Evolutionary conservation across 2,888 invertebrate genomes (phyloP).

Genomic region (Tipula lateralis): DNA sequence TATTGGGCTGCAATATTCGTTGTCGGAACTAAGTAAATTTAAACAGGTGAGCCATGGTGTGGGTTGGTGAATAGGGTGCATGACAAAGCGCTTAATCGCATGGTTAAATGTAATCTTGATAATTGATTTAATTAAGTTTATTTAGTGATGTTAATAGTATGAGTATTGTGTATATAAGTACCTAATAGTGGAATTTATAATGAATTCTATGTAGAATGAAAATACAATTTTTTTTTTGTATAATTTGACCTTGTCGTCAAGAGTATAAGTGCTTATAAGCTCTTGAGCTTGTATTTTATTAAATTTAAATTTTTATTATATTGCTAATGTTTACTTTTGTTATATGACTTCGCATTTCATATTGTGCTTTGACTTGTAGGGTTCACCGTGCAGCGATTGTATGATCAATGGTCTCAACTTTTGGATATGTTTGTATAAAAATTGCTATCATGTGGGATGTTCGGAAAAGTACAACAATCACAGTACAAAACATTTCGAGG

Average conservation of each 20-base stretch:
- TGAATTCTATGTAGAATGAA: neutral
- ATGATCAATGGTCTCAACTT: conserved; percentile 69
- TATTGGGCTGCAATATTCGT: conserved; percentile 35
- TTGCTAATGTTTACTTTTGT: conserved; percentile 1
- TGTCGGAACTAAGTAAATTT: conserved; percentile 36
- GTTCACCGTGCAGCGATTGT: conserved; percentile 65
- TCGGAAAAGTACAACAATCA: conserved; percentile 79
- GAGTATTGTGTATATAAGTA: neutral
- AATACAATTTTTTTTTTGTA: neutral
- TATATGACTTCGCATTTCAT: neutral
- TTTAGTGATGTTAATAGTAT: neutral
- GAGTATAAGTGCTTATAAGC: conserved; percentile 11
- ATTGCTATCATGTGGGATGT: conserved; percentile 78
- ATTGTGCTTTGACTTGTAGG: conserved; percentile 44
- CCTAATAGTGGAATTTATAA: neutral
- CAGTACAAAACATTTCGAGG: conserved; percentile 72
- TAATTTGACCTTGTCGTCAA: conserved; percentile 3
- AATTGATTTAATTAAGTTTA: neutral
- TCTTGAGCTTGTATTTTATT: neutral
- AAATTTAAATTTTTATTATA: conserved; percentile 9
- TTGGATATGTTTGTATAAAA: conserved; percentile 79
- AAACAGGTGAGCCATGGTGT: conserved; percentile 35
- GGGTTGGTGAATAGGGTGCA: neutral
- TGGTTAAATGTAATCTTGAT: neutral
- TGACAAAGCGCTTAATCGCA: neutral